Conservation (phyloP, 2,797 vertebrate species). For the Enteromius thamalakanensis region DNA sequence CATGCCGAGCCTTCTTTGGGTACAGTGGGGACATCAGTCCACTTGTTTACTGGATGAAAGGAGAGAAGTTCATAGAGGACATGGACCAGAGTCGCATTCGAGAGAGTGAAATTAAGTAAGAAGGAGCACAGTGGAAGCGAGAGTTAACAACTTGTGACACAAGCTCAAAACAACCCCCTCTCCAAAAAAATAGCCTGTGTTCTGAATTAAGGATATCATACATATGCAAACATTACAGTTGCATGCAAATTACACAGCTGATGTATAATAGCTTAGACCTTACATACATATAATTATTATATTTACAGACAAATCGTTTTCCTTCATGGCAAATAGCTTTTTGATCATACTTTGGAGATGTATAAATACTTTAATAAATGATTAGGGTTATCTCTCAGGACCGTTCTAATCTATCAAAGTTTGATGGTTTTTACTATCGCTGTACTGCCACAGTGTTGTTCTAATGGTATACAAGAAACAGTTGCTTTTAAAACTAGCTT, state of each 20-base stretch:
- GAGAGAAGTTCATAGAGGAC: conserved; percentile 98
- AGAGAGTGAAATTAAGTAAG: conserved; percentile 97
- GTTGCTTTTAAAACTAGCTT: conserved; percentile 37
- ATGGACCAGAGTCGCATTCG: conserved; percentile 93
- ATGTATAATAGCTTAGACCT: background rate
- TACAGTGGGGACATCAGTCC: conserved; percentile 95
- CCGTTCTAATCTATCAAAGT: background rate
- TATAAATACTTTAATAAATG: background rate
- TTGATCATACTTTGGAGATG: background rate
- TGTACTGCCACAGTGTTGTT: background rate
- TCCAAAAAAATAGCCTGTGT: background rate
- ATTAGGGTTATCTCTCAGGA: background rate
- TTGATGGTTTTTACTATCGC: background rate
- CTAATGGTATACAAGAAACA: conserved; percentile 8
- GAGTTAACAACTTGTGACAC: background rate
- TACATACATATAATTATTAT: background rate
- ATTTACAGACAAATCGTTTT: background rate
- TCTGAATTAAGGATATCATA: background rate
- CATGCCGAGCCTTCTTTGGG: conserved; percentile 96
- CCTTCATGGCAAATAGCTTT: background rate
- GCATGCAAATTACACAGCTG: background rate
- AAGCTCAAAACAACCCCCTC: background rate
- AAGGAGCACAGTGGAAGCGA: conserved; percentile 12
- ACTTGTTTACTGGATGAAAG: conserved; percentile 99
- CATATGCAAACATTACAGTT: background rate